phyloP scores from a whole-genome alignment of 2,888 invertebrate genomes.

The Cosmia trapezina region DNA sequence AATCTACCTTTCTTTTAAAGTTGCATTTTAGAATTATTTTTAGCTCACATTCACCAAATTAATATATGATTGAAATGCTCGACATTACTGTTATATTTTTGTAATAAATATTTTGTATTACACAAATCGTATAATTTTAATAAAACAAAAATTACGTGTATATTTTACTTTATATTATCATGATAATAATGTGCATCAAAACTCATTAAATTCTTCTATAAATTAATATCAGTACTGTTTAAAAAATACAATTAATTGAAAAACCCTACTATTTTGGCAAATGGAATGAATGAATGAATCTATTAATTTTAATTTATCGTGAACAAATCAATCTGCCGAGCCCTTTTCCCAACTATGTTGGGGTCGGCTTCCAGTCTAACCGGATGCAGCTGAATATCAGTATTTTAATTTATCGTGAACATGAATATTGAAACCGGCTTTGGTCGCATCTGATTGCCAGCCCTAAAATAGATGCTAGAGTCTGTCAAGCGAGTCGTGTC shows the following conservation, averaged over 20 bases:
- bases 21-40: constrained; percentile 32
- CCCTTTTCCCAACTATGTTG: too few species aligned
- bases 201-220: constrained; percentile 5
- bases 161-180: constrained; percentile 26
- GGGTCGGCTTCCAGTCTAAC: too few species aligned
- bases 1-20: not conserved
- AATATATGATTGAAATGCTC: constrained; percentile 52
- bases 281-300: too few species aligned
- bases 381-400: too few species aligned
- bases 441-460: not conserved
- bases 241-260: not conserved
- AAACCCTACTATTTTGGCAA: not conserved
- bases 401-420: not conserved
- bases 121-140: constrained; percentile 50
- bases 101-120: constrained; percentile 67
- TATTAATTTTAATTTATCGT: not conserved
- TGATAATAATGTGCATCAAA: constrained; percentile 9
- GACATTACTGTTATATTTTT: constrained; percentile 81
- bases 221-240: not conserved
- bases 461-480: too few species aligned
- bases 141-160: constrained; percentile 81
- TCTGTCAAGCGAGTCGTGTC: too few species aligned
- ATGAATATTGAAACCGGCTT: not conserved
- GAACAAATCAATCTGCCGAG: not conserved
- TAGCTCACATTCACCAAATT: constrained; percentile 48